Conservation (phyloP, 1,140 invertebrate genomes). For the Drosophila elegans region DNA sequence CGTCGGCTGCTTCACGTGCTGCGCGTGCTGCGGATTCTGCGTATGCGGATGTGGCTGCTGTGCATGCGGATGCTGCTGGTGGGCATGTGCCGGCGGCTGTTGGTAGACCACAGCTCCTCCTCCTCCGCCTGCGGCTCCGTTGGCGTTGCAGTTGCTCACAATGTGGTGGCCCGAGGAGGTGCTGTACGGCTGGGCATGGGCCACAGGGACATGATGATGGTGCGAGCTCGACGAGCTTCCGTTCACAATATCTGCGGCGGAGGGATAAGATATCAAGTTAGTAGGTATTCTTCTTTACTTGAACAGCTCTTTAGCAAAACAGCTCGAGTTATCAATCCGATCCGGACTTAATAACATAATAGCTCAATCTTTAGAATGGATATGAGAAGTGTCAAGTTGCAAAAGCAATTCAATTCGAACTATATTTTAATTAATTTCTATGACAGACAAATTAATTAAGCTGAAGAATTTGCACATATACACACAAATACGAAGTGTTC, state of each 20-base stretch:
- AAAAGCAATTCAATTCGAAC: too few species aligned
- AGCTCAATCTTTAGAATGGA: too few species aligned
- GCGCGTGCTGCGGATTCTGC: slow-evolving; percentile 81
- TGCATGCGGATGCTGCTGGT: slow-evolving; percentile 78
- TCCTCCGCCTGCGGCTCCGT: slow-evolving; percentile 31
- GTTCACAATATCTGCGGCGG: slow-evolving; percentile 69
- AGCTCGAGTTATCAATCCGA: too few species aligned
- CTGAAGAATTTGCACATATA: too few species aligned
- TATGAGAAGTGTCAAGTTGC: too few species aligned
- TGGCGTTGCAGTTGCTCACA: slow-evolving; percentile 65
- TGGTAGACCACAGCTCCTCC: slow-evolving; percentile 71
- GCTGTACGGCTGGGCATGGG: slow-evolving; percentile 63
- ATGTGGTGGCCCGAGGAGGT: slow-evolving; percentile 69
- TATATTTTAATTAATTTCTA: too few species aligned
- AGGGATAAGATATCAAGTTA: not conserved
- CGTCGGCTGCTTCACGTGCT: slow-evolving; percentile 86
- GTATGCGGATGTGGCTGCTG: slow-evolving; percentile 57
- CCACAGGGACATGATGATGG: slow-evolving; percentile 66
- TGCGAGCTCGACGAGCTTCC: slow-evolving; percentile 66
- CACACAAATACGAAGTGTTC: too few species aligned
- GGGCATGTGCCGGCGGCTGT: slow-evolving; percentile 64
- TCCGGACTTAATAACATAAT: too few species aligned
- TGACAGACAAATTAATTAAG: too few species aligned
- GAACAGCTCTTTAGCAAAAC: too few species aligned
- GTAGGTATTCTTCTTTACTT: too few species aligned